Evolutionary conservation across 2,888 invertebrate genomes (phyloP).

Genomic region (Acronicta psi): DNA sequence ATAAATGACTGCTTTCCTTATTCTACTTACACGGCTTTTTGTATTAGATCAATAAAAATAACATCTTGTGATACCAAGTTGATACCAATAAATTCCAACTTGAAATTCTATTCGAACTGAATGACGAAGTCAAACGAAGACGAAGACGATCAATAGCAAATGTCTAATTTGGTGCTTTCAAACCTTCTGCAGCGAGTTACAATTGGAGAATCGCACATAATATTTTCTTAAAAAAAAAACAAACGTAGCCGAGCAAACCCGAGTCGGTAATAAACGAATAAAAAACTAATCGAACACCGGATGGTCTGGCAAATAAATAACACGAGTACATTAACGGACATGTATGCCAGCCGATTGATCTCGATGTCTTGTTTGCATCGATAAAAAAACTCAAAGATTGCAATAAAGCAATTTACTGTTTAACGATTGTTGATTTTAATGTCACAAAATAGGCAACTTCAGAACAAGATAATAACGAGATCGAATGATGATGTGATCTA

Average conservation of each 20-base stretch:
- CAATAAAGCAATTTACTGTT: slow-evolving; percentile 58
- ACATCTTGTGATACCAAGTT: too few relatives aligned
- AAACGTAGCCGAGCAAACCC: slow-evolving; percentile 40
- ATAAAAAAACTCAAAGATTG: slow-evolving; percentile 41
- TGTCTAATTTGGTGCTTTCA: not conserved
- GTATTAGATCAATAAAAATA: too few relatives aligned
- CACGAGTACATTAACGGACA: slow-evolving; percentile 51
- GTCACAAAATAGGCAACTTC: slow-evolving; percentile 53
- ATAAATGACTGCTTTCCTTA: too few relatives aligned
- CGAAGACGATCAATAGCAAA: too few relatives aligned
- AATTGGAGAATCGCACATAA: slow-evolving; percentile 1
- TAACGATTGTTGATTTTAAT: slow-evolving; percentile 57
- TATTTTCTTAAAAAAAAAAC: slow-evolving; percentile 1
- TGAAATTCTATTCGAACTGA: too few relatives aligned
- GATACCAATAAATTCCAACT: too few relatives aligned
- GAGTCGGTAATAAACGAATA: slow-evolving; percentile 54
- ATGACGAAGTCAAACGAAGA: too few relatives aligned
- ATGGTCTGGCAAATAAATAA: slow-evolving; percentile 59
- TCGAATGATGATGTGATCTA: slow-evolving; percentile 46
- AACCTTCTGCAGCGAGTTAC: not conserved
- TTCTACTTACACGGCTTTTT: too few relatives aligned
- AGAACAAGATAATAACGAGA: slow-evolving; percentile 52
- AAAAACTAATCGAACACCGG: slow-evolving; percentile 59
- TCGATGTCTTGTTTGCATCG: slow-evolving; percentile 47
- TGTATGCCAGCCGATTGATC: slow-evolving; percentile 51